Conservation (phyloP, 2,888 invertebrate species). For the Nomada fucata region DNA sequence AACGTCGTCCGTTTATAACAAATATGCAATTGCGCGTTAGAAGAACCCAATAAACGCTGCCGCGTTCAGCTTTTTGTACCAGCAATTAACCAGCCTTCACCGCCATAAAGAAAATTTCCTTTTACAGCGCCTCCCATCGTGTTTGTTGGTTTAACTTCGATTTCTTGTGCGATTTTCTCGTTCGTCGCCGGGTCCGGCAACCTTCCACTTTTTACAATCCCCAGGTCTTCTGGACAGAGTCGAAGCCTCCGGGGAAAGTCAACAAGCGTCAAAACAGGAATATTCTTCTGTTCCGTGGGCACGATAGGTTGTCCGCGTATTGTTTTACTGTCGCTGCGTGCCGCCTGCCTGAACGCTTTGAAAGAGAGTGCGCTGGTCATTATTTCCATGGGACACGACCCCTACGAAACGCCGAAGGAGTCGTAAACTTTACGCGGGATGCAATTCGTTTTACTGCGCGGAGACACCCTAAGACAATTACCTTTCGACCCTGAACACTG, state of each 20-base stretch:
- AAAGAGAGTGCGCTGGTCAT: constrained; percentile 14
- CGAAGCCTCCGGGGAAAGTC: constrained; percentile 62
- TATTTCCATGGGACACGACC: constrained; percentile 26
- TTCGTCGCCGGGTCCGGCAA: neutral
- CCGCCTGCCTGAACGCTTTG: neutral
- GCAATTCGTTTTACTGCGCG: constrained; percentile 54
- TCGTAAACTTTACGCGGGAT: constrained; percentile 53
- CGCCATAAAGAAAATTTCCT: constrained; percentile 8
- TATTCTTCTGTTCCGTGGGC: neutral
- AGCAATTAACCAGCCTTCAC: constrained; percentile 7
- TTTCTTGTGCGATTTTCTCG: constrained; percentile 14
- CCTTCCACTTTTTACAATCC: constrained; percentile 39
- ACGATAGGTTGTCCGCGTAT: constrained; percentile 24
- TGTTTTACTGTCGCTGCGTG: constrained; percentile 41
- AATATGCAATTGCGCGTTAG: no score
- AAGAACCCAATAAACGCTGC: neutral
- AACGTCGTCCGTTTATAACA: no score
- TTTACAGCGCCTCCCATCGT: constrained; percentile 1
- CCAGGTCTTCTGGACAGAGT: constrained; percentile 18
- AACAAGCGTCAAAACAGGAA: constrained; percentile 52
- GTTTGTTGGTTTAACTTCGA: constrained; percentile 21
- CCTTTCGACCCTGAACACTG: neutral
- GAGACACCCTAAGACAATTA: constrained; percentile 4
- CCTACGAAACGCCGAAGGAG: neutral
- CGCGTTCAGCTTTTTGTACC: neutral